Base-by-base conservation (phyloP, 2,888 invertebrate genomes). In the Drepanosiphum platanoidis region DNA sequence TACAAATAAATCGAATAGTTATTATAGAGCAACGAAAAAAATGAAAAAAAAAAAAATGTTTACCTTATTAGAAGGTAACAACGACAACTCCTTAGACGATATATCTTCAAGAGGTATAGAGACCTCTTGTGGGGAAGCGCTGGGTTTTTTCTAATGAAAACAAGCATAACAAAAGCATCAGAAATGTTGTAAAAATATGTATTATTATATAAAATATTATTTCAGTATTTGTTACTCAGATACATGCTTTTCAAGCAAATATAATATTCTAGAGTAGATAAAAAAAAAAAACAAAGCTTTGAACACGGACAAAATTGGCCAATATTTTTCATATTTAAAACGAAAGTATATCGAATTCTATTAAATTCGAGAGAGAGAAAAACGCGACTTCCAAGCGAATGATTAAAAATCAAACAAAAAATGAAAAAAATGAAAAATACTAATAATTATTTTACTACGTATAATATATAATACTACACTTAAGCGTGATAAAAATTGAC, bases 31-130 rank as follows among this genome's bases (percentile, higher is more conserved):
- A 84, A 84, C 15, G 52, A 77, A 77, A 82, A n/a, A n/a, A n/a
- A n/a, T n/a, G n/a, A n/a, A n/a, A n/a, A n/a, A n/a, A n/a, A n/a
- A n/a, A n/a, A n/a, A 75, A 75, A 66, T 70, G 52, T 84, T 84
- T 84, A 84, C 84, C 84, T 84, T 84, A 68, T 77, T 66, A 84
- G 84, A 84, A 84, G 84, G 84, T 84, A 84, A 83, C 83, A 83
- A 77, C 52, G 84, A 77, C 84, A 84, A 77, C 84, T 84, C 84
- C 84, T 84, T 84, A 84, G 84, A 74, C 77, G 77, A 70, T 58
- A 68, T 66, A 75, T 58, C 68, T 46, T 30, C 84, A 77, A 77
- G 84, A 84, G 84, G 75, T 84, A 84, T 58, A 84, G 84, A 84
- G 52, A 84, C 84, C 75, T 84, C 84, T 68, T 77, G 84, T 30